phyloP scores from a whole-genome alignment of 1,140 invertebrate genomes.

The Hirudo medicinalis region DNA sequence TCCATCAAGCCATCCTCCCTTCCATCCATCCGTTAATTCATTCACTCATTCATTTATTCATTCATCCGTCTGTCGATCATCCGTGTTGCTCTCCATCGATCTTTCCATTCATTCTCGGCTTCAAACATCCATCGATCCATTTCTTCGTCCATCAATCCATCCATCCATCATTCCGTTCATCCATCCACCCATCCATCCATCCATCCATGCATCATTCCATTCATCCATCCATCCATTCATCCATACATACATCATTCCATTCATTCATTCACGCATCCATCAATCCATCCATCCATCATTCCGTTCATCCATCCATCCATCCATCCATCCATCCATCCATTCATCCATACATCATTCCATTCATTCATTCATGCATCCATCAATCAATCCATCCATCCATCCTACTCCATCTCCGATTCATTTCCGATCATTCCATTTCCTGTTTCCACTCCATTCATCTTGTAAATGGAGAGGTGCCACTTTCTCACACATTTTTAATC shows the following conservation, averaged over 20 bases:
- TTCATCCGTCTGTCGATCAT: too few relatives aligned
- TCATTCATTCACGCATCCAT: not conserved
- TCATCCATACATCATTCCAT: too few relatives aligned
- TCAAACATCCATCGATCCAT: not conserved
- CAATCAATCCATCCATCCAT: too few relatives aligned
- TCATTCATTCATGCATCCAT: too few relatives aligned
- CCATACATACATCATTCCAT: not conserved
- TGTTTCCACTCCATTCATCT: too few relatives aligned
- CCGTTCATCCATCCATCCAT: not conserved
- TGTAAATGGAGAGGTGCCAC: too few relatives aligned
- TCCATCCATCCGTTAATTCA: not conserved
- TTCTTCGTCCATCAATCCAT: not conserved
- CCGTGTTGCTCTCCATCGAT: too few relatives aligned
- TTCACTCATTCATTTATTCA: not conserved
- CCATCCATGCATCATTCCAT: not conserved
- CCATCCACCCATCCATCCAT: not conserved
- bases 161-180: not conserved
- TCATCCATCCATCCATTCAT: not conserved
- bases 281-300: not conserved
- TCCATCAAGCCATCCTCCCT: not conserved
- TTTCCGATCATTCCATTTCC: too few relatives aligned
- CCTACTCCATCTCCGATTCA: too few relatives aligned
- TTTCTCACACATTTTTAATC: too few relatives aligned
- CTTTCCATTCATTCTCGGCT: too few relatives aligned
- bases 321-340: too few relatives aligned